phyloP scores from a whole-genome alignment of 2,888 invertebrate genomes.

The Hetaerina titia region DNA sequence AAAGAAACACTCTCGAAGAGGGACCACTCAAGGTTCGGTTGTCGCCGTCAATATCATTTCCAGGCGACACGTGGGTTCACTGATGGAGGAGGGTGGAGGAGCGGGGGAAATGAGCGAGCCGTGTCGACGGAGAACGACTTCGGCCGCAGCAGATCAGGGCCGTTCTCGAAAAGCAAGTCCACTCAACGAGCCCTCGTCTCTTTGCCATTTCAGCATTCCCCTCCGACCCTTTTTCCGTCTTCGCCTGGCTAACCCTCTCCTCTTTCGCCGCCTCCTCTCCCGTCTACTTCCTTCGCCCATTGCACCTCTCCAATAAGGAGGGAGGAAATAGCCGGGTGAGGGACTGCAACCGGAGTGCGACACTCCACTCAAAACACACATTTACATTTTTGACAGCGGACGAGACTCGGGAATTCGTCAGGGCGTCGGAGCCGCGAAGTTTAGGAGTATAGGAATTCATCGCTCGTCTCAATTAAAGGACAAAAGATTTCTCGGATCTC shows the following conservation, averaged over 20 bases:
- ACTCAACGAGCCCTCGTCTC: neutral
- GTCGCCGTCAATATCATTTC: neutral
- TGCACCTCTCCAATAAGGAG: constrained; percentile 12
- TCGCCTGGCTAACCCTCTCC: neutral
- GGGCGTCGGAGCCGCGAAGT: neutral
- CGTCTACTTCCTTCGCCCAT: neutral
- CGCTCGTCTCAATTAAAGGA: neutral
- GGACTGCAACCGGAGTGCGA: neutral
- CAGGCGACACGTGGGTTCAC: neutral
- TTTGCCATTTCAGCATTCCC: neutral
- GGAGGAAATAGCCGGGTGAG: neutral
- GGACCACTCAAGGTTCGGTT: neutral
- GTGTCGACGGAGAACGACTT: neutral
- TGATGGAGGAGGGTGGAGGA: neutral
- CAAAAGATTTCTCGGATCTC: neutral
- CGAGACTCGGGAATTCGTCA: neutral
- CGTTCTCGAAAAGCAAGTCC: neutral
- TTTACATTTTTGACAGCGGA: neutral
- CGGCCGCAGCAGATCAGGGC: neutral
- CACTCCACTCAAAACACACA: neutral
- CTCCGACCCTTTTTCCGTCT: neutral
- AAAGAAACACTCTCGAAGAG: neutral
- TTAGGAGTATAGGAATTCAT: neutral
- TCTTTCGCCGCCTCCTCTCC: neutral
- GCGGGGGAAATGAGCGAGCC: neutral